A percentile compares a stretch with the other conserved stretches of the same genome.
phyloP scores from a whole-genome alignment of 2,888 invertebrate species.

The Papilio gigon region DNA sequence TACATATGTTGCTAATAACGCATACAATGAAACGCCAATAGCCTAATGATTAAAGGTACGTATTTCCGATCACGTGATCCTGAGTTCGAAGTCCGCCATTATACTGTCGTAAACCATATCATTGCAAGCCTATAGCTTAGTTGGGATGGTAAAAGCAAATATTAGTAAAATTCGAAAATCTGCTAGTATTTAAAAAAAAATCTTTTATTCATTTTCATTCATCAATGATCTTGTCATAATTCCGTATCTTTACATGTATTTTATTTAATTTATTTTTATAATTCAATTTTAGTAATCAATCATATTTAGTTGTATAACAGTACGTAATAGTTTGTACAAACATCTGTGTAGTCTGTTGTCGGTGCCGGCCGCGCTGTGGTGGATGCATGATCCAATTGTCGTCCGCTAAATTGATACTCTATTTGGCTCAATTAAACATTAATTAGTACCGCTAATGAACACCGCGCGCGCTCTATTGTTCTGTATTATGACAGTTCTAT shows the following conservation, averaged over 20 bases:
- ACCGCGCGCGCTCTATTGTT: constrained; percentile 66
- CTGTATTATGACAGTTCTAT: constrained; percentile 49
- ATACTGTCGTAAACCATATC: too few species aligned
- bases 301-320: neutral
- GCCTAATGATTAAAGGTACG: too few species aligned
- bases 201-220: too few species aligned
- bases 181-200: too few species aligned
- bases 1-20: too few species aligned
- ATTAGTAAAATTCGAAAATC: too few species aligned
- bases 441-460: constrained; percentile 80
- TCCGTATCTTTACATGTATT: neutral
- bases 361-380: constrained; percentile 45
- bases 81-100: too few species aligned
- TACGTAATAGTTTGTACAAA: neutral
- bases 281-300: neutral
- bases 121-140: too few species aligned
- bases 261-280: neutral
- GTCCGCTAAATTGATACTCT: constrained; percentile 79
- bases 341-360: neutral
- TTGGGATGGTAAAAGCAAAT: too few species aligned
- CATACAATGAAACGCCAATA: too few species aligned
- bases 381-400: constrained; percentile 77
- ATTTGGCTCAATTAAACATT: constrained; percentile 81
- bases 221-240: neutral
- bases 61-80: too few species aligned